Conservation (phyloP, 35 echinoderm and acorn worm genomes). For the Ptychodera flava region DNA sequence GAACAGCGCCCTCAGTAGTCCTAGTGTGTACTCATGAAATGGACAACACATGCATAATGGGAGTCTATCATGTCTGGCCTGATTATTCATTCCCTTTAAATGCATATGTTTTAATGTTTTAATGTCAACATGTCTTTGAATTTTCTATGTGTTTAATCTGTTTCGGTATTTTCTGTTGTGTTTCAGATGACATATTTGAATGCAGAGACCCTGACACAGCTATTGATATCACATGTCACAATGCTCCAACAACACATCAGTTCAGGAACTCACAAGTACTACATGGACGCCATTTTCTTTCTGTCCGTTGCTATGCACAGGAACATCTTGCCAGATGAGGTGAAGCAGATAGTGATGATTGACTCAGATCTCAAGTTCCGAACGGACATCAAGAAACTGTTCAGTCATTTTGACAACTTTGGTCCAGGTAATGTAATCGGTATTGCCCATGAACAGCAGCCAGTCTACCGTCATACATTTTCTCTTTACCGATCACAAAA, state of each 20-base stretch:
- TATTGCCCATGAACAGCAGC: conserved; percentile 86
- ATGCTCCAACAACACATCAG: conserved; percentile 69
- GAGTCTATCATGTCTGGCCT: no score
- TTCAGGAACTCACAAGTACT: conserved; percentile 64
- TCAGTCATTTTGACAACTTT: conserved; percentile 68
- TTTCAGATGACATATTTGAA: conserved; percentile 80
- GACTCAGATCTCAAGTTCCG: conserved; percentile 93
- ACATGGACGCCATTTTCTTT: conserved; percentile 96
- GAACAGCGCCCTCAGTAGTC: no score
- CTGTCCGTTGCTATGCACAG: conserved; percentile 73
- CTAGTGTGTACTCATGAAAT: no score
- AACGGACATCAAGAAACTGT: conserved; percentile 77
- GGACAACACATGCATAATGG: no score
- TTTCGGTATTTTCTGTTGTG: no score
- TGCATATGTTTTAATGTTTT: no score
- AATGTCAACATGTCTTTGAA: no score
- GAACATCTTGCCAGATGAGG: conserved; percentile 62
- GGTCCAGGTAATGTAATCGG: conserved; percentile 67
- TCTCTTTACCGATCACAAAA: conserved; percentile 75
- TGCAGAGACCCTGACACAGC: conserved; percentile 64
- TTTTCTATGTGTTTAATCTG: no score
- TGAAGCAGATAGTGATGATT: conserved; percentile 60
- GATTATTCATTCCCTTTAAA: no score
- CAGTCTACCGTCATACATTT: conserved; percentile 89
- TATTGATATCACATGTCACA: conserved; percentile 49